Percentiles rank a stretch among this genome's conserved stretches.
These are phyloP conservation scores for Oophaga pumilio DNA, from an alignment of 2,113 vertebrate species.

Conservation along the genomic window DNA sequence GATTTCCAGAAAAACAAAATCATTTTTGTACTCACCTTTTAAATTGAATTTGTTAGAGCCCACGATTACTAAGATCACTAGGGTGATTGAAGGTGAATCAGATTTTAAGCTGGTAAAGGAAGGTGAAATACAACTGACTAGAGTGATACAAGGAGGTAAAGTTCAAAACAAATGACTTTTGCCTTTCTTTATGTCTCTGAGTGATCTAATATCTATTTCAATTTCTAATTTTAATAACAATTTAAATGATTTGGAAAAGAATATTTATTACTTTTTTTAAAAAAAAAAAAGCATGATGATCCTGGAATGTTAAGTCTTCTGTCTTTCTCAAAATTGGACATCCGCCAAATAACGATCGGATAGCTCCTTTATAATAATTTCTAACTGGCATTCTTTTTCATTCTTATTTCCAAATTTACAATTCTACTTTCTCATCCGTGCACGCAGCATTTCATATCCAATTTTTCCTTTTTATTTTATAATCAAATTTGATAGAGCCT, in stretches of 20 bases:
- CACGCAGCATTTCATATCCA: not conserved
- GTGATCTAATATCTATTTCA: not conserved
- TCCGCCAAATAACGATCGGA: not conserved
- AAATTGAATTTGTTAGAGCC: conserved; percentile 67
- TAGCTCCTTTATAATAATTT: not conserved
- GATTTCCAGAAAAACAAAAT: too few species aligned
- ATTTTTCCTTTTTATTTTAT: conserved; percentile 10
- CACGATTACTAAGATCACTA: conserved; percentile 73
- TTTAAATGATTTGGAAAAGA: not conserved
- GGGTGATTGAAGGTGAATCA: conserved; percentile 75
- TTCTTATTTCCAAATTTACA: not conserved
- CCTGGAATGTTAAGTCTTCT: not conserved
- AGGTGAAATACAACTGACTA: conserved; percentile 72
- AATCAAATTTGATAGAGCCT: conserved; percentile 68
- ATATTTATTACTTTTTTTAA: not conserved
- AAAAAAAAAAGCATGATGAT: not conserved
- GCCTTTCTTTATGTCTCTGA: not conserved
- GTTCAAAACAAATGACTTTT: conserved; percentile 46
- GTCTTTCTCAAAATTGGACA: not conserved
- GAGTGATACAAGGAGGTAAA: conserved; percentile 76
- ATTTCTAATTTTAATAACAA: not conserved
- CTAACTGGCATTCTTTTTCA: not conserved
- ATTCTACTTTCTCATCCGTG: not conserved
- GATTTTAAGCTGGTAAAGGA: conserved; percentile 69
- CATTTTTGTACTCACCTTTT: conserved; percentile 11